Conservation (phyloP, 2,888 invertebrate species). For the Plagodis pulveraria region DNA sequence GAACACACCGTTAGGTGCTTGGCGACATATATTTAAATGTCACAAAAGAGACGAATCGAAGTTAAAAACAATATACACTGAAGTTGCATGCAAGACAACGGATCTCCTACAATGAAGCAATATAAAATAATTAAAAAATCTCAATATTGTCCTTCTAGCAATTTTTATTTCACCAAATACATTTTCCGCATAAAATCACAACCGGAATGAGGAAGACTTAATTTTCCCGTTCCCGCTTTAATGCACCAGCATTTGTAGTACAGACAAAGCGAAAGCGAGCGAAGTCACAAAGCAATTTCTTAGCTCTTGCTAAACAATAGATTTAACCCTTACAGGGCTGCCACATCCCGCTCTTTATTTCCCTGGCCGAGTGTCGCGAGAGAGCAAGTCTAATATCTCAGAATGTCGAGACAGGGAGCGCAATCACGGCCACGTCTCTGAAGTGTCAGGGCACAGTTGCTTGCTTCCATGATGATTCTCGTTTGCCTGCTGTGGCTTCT, state of each 20-base stretch:
- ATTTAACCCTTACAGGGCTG: conserved; percentile 21
- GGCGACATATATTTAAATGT: too few relatives aligned
- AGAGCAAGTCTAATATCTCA: conserved; percentile 79
- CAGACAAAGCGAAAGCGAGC: conserved; percentile 9
- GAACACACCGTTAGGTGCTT: too few relatives aligned
- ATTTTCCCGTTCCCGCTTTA: conserved; percentile 5
- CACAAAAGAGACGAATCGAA: too few relatives aligned
- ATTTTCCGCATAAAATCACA: background rate
- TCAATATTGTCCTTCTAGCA: background rate
- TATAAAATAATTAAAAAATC: too few relatives aligned
- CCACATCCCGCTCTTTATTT: conserved; percentile 42
- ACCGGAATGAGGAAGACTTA: background rate
- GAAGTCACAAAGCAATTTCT: conserved; percentile 13
- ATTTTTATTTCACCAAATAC: background rate
- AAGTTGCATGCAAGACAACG: too few relatives aligned
- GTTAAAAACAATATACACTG: too few relatives aligned
- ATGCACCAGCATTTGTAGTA: conserved; percentile 19
- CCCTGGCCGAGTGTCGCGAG: conserved; percentile 53
- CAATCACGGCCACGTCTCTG: conserved; percentile 70
- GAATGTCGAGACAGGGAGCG: conserved; percentile 53
- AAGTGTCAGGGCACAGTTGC: conserved; percentile 57
- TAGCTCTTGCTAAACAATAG: conserved; percentile 18
- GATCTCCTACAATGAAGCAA: too few relatives aligned
- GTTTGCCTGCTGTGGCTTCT: conserved; percentile 46
- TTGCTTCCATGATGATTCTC: conserved; percentile 74